Conservation (phyloP, 2,888 invertebrate genomes). For the Sarcophaga subvicina region DNA sequence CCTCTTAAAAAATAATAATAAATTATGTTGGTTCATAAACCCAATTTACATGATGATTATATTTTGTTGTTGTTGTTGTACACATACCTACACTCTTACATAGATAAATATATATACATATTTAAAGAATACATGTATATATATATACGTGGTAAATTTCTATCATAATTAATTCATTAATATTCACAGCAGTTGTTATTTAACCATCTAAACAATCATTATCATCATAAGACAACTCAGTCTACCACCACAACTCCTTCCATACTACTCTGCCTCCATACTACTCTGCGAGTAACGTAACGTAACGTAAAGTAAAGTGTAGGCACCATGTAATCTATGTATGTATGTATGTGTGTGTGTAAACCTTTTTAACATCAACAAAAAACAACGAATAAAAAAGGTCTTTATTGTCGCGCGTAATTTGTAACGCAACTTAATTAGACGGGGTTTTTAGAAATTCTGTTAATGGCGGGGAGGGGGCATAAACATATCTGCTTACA, state of each 20-base stretch:
- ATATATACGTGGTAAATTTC: slow-evolving; percentile 10
- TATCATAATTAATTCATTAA: slow-evolving; percentile 50
- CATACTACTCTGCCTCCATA: neutral
- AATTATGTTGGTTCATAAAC: neutral
- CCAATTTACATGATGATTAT: neutral
- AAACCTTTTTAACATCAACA: neutral
- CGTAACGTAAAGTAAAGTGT: too few species aligned
- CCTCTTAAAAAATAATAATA: too few species aligned
- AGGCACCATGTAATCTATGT: too few species aligned
- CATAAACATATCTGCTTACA: too few species aligned
- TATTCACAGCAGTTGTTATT: slow-evolving; percentile 35
- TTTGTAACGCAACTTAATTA: slow-evolving; percentile 46
- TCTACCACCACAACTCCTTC: neutral
- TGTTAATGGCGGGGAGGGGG: neutral
- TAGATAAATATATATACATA: too few species aligned
- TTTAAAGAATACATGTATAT: neutral
- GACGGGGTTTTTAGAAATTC: slow-evolving; percentile 36
- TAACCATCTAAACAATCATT: neutral
- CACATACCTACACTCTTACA: too few species aligned
- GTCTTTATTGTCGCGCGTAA: slow-evolving; percentile 9
- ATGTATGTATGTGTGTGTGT: neutral
- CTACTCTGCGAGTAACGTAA: too few species aligned
- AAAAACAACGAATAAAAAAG: too few species aligned
- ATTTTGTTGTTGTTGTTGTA: neutral
- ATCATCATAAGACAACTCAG: neutral